phyloP scores from a whole-genome alignment of 2,797 vertebrate species.

The Cephalopachus bancanus region DNA sequence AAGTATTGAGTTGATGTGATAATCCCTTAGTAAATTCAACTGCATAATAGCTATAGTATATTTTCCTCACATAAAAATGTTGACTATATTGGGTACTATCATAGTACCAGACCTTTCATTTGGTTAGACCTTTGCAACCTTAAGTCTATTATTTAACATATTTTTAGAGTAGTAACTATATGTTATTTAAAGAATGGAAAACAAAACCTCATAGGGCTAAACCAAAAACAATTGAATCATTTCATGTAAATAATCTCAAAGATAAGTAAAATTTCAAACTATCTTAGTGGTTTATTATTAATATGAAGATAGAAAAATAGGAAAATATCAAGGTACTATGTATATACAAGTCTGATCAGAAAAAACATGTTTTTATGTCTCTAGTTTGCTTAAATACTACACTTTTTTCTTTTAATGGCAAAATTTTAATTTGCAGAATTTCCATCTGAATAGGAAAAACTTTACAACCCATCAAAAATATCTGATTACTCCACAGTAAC shows the following conservation, averaged over 20 bases:
- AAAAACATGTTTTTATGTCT: background rate
- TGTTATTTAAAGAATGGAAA: conserved; percentile 38
- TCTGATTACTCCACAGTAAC: background rate
- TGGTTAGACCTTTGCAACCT: background rate
- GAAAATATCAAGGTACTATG: background rate
- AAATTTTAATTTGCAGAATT: conserved; percentile 40
- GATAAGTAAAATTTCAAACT: conserved; percentile 25
- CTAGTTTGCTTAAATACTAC: background rate
- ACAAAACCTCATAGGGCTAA: background rate
- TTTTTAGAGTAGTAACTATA: background rate
- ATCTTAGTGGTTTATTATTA: background rate
- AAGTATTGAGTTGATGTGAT: background rate
- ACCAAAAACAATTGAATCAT: background rate
- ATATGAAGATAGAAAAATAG: background rate
- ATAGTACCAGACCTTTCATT: background rate
- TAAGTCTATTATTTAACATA: conserved; percentile 19
- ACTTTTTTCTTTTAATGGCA: conserved; percentile 9
- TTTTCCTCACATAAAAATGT: conserved; percentile 32
- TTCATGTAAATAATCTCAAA: conserved; percentile 34
- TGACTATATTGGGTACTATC: background rate
- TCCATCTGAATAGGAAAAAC: background rate
- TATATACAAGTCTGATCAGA: background rate
- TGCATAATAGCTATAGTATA: background rate
- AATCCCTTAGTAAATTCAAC: background rate
- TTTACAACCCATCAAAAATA: conserved; percentile 13